Percentiles rank a stretch among this genome's conserved stretches.
Conservation (phyloP, 2,113 vertebrate genomes). For the Callopanchax toddi region DNA sequence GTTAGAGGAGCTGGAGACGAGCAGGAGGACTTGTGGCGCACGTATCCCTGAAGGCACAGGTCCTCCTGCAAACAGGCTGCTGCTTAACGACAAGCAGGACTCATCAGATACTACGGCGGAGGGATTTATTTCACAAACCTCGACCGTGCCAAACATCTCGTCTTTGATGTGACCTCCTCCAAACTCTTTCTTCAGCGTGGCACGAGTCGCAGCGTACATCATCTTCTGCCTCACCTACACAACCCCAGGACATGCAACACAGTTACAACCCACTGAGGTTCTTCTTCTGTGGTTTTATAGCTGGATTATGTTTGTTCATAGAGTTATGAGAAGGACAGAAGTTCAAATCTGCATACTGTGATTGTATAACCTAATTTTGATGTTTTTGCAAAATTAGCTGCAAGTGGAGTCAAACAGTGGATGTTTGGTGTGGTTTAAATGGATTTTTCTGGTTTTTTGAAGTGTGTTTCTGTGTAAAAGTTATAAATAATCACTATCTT, state of each 20-base stretch:
- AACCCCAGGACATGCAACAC: not conserved
- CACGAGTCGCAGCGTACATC: conserved; percentile 96
- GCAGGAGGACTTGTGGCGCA: conserved; percentile 89
- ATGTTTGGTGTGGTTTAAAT: too few species aligned
- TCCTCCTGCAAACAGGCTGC: conserved; percentile 85
- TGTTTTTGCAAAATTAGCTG: too few species aligned
- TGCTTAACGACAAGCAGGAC: not conserved
- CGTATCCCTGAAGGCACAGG: conserved; percentile 90
- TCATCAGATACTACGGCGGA: not conserved
- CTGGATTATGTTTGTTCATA: too few species aligned
- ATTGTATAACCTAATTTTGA: too few species aligned
- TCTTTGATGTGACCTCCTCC: conserved; percentile 96
- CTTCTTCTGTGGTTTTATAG: too few species aligned
- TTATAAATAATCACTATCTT: too few species aligned
- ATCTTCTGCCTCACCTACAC: conserved; percentile 96
- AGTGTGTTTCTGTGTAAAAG: too few species aligned
- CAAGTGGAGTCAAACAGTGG: too few species aligned
- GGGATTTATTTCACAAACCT: conserved; percentile 78
- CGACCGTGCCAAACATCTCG: conserved; percentile 94
- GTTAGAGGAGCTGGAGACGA: conserved; percentile 90
- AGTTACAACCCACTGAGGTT: too few species aligned
- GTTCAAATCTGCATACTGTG: too few species aligned
- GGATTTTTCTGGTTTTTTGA: too few species aligned
- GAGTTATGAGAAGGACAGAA: too few species aligned
- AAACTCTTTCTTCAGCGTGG: conserved; percentile 98